A percentile compares a stretch with the other conserved stretches of the same genome.
Evolutionary conservation across 2,797 vertebrate species (phyloP).

Genomic region (Momotus momota): DNA sequence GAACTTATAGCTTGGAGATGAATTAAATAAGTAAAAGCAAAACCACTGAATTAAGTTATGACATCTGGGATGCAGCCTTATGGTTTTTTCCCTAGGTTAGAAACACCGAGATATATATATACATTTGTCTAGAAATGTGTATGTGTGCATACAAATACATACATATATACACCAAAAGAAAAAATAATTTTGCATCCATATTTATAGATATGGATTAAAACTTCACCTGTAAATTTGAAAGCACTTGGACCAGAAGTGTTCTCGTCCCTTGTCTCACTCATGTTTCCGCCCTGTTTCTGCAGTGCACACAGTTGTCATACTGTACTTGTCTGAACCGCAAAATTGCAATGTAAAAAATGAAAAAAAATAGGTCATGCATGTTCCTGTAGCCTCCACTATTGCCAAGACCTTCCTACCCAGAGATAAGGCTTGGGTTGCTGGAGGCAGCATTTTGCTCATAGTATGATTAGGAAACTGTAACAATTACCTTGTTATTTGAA

Average conservation of each 20-base stretch:
- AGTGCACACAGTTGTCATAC: background rate
- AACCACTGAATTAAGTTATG: background rate
- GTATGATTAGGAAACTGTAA: background rate
- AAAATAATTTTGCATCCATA: background rate
- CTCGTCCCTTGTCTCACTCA: background rate
- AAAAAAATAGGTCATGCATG: background rate
- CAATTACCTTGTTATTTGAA: background rate
- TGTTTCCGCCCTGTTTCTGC: background rate
- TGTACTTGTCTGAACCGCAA: background rate
- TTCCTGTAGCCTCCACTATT: background rate
- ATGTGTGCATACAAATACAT: background rate
- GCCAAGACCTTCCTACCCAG: background rate
- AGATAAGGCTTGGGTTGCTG: background rate
- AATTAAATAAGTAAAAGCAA: background rate
- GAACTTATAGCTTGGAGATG: background rate
- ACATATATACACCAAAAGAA: background rate
- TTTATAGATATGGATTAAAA: background rate
- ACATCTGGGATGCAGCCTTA: background rate
- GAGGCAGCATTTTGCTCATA: background rate
- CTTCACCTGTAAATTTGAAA: background rate
- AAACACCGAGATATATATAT: background rate
- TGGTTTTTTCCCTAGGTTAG: background rate
- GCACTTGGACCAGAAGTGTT: background rate
- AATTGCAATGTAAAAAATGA: background rate
- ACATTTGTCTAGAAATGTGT: background rate